Base-by-base conservation (phyloP, 1,140 invertebrate species). In the Calephelis nemesis region DNA sequence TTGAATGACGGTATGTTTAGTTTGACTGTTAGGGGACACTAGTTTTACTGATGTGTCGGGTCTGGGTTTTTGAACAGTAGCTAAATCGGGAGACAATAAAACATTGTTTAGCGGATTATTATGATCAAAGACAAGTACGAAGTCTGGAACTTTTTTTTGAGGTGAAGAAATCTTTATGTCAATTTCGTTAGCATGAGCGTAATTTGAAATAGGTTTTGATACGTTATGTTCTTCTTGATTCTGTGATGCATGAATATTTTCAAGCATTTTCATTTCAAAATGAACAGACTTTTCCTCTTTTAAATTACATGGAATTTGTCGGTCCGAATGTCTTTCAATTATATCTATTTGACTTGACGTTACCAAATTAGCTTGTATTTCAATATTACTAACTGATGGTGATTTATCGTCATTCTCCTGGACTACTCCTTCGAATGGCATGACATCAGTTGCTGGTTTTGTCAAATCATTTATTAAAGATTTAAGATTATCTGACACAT, bases 271-370 rank as follows among this genome's bases (percentile, higher is more conserved):
- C 42, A 71, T 40, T 47, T 74, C 73, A 42, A 45, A 63, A 11
- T 68, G 47, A 50, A 72, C 30, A 60, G 69, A 62, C 63, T 70
- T 30, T n/a, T 49, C 49, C 13, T 54, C 50, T 63, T 73, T 71
- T 4, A 81, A 13, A 5, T 77, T 69, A 13, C 63, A 74, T 10
- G 60, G 47, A 7, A 77, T 81, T 12, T 70, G 74, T 3, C 65
- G 7, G 11, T 73, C 76, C 0, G 77, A 84, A 62, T 69, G 73
- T 7, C 74, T 39, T 47, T 87, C 79, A 13, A 73, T 69, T 4
- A 90, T 47, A 52, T 90, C 88, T 40, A 90, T 85, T 73, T 91
- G 88, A 62, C 88, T 91, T 0, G 88, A 87, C 0, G 82, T 79
- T 1, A 78, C 62, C 15, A 87, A 58, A 70, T 88, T 83, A 0